phyloP scores from a whole-genome alignment of 2,113 vertebrate species.

The Salminus brasiliensis region DNA sequence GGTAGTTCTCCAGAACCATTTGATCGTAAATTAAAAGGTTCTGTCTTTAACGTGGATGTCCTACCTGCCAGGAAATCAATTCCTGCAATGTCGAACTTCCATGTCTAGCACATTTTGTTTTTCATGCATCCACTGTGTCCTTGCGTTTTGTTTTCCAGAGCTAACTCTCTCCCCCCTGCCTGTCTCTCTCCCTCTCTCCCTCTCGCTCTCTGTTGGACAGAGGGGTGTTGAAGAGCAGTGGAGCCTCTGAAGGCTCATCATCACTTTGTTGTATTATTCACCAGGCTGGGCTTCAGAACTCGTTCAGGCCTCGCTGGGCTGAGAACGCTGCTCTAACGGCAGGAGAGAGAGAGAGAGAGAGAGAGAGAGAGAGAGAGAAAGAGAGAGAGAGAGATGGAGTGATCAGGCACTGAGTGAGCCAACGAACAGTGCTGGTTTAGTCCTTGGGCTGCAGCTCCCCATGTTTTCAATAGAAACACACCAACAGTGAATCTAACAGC shows the following conservation, averaged over 20 bases:
- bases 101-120: slow-evolving; percentile 26
- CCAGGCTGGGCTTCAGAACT: slow-evolving; percentile 78
- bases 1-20: neutral
- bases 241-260: slow-evolving; percentile 76
- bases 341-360: slow-evolving; percentile 45
- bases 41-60: neutral
- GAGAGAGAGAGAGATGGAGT: neutral
- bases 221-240: slow-evolving; percentile 70
- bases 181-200: slow-evolving; percentile 45
- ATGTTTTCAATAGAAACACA: slow-evolving; percentile 62
- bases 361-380: neutral
- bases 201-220: slow-evolving; percentile 54
- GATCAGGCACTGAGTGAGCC: slow-evolving; percentile 12
- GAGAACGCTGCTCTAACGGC: slow-evolving; percentile 65
- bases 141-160: neutral
- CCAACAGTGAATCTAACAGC: slow-evolving; percentile 58
- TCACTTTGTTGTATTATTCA: slow-evolving; percentile 87
- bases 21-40: neutral
- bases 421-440: slow-evolving; percentile 66
- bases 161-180: neutral
- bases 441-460: slow-evolving; percentile 56
- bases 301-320: slow-evolving; percentile 69
- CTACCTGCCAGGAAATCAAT: neutral
- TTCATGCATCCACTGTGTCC: neutral
- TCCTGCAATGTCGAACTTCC: neutral